Conservation (phyloP, 1,140 invertebrate genomes). For the Brachionus plicatilis region DNA sequence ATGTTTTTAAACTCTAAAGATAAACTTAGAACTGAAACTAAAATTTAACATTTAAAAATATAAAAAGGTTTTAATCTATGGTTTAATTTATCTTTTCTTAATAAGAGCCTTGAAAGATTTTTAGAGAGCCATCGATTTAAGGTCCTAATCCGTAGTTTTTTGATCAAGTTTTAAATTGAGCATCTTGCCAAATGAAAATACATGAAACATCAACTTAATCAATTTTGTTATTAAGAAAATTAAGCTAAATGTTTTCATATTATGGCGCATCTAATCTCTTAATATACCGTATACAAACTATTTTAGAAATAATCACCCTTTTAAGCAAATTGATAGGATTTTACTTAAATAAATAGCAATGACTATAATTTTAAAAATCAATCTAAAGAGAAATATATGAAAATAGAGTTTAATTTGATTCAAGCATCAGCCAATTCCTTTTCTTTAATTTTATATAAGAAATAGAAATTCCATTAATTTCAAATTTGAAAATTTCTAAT, state of each 20-base stretch:
- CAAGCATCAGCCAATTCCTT: background rate
- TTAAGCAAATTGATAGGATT: background rate
- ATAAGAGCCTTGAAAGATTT: too few relatives aligned
- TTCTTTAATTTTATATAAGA: constrained; percentile 11
- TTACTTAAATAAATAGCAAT: background rate
- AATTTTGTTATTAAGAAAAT: background rate
- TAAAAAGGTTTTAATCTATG: too few relatives aligned
- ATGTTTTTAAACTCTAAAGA: background rate
- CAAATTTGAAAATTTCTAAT: constrained; percentile 26
- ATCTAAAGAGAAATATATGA: background rate
- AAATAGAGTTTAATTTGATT: constrained; percentile 22
- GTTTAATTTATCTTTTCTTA: too few relatives aligned
- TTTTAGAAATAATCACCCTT: background rate
- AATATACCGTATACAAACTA: background rate
- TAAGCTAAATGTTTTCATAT: background rate
- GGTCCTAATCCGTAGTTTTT: too few relatives aligned
- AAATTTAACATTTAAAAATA: too few relatives aligned
- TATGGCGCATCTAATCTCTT: background rate
- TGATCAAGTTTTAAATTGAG: too few relatives aligned
- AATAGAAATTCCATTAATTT: constrained; percentile 10
- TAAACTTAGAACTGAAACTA: too few relatives aligned
- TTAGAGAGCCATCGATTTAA: too few relatives aligned
- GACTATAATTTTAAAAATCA: background rate
- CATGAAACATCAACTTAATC: too few relatives aligned
- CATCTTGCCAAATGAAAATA: too few relatives aligned